Base-by-base conservation (phyloP, 2,888 invertebrate species). In the Ptychoptera contaminata region DNA sequence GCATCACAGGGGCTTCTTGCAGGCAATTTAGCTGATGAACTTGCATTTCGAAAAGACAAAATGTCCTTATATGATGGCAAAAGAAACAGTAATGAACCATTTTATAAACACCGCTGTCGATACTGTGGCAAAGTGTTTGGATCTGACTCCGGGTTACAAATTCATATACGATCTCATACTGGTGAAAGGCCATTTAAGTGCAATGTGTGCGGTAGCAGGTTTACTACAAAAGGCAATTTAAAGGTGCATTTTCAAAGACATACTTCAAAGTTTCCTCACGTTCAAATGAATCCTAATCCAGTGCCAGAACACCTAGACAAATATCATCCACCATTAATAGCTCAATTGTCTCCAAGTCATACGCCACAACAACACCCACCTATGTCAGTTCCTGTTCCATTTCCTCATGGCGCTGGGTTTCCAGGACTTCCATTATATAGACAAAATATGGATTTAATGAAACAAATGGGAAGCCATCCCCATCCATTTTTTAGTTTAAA, bases 171-270 rank as follows among this genome's bases (percentile, higher is more conserved):
- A 60, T 93, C 93, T 53, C 96, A 96, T 66, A 94, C 94, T 54
- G 93, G 96, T 60, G 92, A 96, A 73, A 79, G 97, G 46, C 97
- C 97, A 40, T 98, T 91, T 69, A 93, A 93, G 72, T 98, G 98
- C 75, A 94, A 96, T 70, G 90, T 96, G 54, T 98, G 98, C 70
- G 96, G 96, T 54, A 91, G 93, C 65, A 82, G 96, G 55, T 98
- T 98, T 72, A 97, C 97, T 55, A 98, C 97, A 56, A 98, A 98
- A 73, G 98, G 98, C 55, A 98, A 98, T 69, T 76, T 98, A 50
- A 98, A 98, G 76, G 98, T 98, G 46, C 98, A 98, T 72, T 94
- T 93, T 70, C 92, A 92, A 74, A 79, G 94, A 64, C 94, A 94
- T 66, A 88, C 90, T 57, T 77, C 84, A 55, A 91, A 91, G 69